Percentiles rank a stretch among this genome's conserved stretches.
Conservation (phyloP, 2,888 invertebrate genomes). For the Serripes groenlandicus region DNA sequence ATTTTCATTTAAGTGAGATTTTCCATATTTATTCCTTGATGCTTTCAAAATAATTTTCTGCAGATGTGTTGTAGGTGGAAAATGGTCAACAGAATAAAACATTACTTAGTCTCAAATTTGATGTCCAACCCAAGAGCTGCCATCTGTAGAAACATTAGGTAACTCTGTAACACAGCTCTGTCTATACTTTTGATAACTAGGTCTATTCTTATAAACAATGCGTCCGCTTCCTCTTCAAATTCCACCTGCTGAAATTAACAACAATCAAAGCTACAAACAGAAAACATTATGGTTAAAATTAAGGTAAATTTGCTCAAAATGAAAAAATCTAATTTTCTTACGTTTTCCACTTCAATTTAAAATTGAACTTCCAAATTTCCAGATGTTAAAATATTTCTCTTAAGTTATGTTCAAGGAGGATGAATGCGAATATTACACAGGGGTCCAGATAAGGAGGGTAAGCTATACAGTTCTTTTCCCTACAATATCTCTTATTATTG, state of each 20-base stretch:
- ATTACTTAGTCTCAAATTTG: conserved; percentile 85
- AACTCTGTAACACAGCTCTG: conserved; percentile 95
- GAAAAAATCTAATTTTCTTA: too few species aligned
- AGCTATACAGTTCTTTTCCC: too few species aligned
- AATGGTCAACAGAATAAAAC: too few species aligned
- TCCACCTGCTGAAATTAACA: not conserved
- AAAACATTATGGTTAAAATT: conserved; percentile 3
- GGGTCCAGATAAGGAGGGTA: too few species aligned
- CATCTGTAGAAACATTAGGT: conserved; percentile 93
- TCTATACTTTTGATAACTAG: conserved; percentile 96
- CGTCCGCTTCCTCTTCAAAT: conserved; percentile 80
- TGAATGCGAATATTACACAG: too few species aligned
- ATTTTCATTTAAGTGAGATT: not conserved
- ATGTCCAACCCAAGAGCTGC: conserved; percentile 94
- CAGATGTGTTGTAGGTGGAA: not conserved
- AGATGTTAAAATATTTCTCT: too few species aligned
- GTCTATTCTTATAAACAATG: conserved; percentile 92
- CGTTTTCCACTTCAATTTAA: too few species aligned
- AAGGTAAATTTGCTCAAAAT: too few species aligned
- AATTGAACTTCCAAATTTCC: too few species aligned
- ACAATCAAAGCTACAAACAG: not conserved
- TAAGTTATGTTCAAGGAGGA: too few species aligned
- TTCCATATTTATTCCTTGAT: not conserved
- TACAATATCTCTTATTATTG: too few species aligned
- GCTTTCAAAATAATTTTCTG: not conserved